Evolutionary conservation across 2,113 vertebrate species (phyloP).

Genomic region (Meles meles): DNA sequence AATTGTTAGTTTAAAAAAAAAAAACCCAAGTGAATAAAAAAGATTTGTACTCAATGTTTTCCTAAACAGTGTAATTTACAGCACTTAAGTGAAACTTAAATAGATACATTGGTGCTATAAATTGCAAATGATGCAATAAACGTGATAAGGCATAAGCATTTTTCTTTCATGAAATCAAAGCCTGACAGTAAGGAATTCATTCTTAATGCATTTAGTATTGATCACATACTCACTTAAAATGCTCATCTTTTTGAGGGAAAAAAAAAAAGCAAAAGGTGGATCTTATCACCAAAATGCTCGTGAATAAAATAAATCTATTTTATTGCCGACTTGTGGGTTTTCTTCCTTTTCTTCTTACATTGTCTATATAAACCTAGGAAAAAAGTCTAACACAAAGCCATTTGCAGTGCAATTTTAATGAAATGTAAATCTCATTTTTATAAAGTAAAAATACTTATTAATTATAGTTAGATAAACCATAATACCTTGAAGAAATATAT

Average conservation of each 20-base stretch:
- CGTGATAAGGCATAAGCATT: background rate
- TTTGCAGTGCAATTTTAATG: background rate
- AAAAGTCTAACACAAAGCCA: background rate
- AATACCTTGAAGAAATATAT: background rate
- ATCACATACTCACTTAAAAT: conserved; percentile 32
- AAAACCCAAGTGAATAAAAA: background rate
- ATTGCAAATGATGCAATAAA: conserved; percentile 50
- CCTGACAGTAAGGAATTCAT: background rate
- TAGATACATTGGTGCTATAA: conserved; percentile 27
- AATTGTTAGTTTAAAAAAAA: background rate
- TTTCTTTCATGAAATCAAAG: conserved; percentile 54
- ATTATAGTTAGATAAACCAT: background rate
- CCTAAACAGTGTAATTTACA: conserved; percentile 48
- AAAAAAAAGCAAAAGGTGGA: background rate
- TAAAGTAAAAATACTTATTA: background rate
- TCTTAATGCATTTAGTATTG: conserved; percentile 5
- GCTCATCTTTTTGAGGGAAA: background rate
- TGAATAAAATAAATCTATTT: background rate
- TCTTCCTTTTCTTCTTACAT: background rate
- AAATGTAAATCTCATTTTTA: background rate
- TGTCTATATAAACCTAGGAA: background rate
- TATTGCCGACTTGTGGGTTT: background rate
- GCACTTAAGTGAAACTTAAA: conserved; percentile 53
- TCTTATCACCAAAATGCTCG: background rate
- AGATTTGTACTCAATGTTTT: background rate